These are phyloP conservation scores for Caenorhabditis imperialis DNA, from an alignment of 2,888 invertebrate genomes.

Conservation along the genomic window DNA sequence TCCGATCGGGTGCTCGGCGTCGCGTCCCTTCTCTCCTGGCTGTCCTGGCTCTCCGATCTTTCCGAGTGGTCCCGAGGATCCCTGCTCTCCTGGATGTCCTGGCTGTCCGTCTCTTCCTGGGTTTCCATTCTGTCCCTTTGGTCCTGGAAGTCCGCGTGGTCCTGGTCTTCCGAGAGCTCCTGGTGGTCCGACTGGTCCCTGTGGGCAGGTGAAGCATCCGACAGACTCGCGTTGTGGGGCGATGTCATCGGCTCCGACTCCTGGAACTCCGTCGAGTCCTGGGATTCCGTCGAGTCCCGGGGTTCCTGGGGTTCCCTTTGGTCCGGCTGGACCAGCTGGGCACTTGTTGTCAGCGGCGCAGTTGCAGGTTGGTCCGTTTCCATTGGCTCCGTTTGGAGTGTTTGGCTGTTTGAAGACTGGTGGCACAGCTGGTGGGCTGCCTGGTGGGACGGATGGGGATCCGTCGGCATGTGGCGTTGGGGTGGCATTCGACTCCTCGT, in stretches of 20 bases:
- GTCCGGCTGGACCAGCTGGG: constrained; percentile 74
- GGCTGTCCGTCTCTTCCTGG: constrained; percentile 75
- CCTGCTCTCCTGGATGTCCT: constrained; percentile 72
- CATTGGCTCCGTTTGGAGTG: constrained; percentile 63
- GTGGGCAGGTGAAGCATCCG: constrained; percentile 77
- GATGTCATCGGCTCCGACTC: constrained; percentile 73
- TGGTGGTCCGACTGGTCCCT: constrained; percentile 73
- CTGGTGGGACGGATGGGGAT: constrained; percentile 64
- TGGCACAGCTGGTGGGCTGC: constrained; percentile 68
- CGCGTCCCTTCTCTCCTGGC: constrained; percentile 76
- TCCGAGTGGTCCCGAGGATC: constrained; percentile 74
- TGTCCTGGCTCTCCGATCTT: constrained; percentile 75
- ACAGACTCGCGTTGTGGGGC: constrained; percentile 71
- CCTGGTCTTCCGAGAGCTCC: constrained; percentile 76
- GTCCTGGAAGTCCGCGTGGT: constrained; percentile 73
- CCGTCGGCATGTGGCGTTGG: constrained; percentile 60
- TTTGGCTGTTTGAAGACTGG: constrained; percentile 67
- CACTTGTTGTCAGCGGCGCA: constrained; percentile 72
- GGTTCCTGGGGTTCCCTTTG: constrained; percentile 72
- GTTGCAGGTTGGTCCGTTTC: constrained; percentile 60
- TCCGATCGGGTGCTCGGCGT: constrained; percentile 76
- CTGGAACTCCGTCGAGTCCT: constrained; percentile 72
- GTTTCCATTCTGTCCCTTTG: constrained; percentile 72
- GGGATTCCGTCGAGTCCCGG: constrained; percentile 73
- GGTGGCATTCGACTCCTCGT: constrained; percentile 53